Percentiles rank a stretch among this genome's conserved stretches.
These are phyloP conservation scores for Tenthredo distinguenda DNA, from an alignment of 2,888 invertebrate genomes.

Conservation along the genomic window DNA sequence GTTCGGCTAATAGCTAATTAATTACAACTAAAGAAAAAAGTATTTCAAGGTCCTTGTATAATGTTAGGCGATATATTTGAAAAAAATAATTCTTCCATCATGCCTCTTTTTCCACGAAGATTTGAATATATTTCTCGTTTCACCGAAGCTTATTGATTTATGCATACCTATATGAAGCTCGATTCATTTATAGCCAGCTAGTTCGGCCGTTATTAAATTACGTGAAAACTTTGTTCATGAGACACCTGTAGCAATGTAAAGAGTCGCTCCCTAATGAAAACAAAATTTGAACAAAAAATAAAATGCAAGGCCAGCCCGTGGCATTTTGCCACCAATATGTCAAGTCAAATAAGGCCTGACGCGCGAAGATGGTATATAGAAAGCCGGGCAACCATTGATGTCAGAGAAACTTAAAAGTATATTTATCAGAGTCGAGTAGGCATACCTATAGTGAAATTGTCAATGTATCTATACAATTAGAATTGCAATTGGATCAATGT, in stretches of 20 bases:
- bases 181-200: background rate
- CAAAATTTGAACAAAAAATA: background rate
- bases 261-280: background rate
- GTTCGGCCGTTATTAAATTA: background rate
- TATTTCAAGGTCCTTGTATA: background rate
- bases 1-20: background rate
- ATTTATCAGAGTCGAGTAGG: constrained; percentile 32
- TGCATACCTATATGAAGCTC: background rate
- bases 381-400: constrained; percentile 47
- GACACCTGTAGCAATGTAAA: background rate
- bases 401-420: constrained; percentile 46
- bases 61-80: background rate
- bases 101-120: background rate
- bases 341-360: constrained; percentile 33
- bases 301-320: background rate
- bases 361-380: constrained; percentile 32
- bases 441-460: constrained; percentile 15
- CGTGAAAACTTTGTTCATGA: background rate
- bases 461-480: background rate
- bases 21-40: background rate
- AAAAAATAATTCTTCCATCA: background rate
- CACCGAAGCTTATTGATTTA: background rate
- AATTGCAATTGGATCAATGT: background rate
- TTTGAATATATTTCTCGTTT: background rate
- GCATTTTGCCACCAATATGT: constrained; percentile 21